These are phyloP conservation scores for Limenitis camilla DNA, from an alignment of 2,888 invertebrate genomes.

Conservation along the genomic window DNA sequence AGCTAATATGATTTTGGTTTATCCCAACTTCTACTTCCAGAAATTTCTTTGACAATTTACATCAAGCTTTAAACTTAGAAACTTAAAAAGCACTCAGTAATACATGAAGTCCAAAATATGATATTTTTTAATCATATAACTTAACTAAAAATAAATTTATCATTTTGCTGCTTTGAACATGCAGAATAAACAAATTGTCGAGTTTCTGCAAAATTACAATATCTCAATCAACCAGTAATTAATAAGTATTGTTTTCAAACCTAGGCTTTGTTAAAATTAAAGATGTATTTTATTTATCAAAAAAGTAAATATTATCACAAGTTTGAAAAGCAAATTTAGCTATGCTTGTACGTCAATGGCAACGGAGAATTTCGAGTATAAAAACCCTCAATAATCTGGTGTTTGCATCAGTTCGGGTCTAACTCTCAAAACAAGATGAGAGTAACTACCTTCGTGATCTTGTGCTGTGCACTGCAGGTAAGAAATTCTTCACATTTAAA, in stretches of 20 bases:
- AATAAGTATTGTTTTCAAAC: slow-evolving; percentile 44
- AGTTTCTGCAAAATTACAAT: slow-evolving; percentile 29
- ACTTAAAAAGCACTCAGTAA: too few species aligned
- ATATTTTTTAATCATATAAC: too few species aligned
- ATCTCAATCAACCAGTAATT: slow-evolving; percentile 43
- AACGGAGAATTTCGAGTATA: slow-evolving; percentile 42
- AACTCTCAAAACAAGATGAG: slow-evolving; percentile 61
- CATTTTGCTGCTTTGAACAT: too few species aligned
- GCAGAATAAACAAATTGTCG: neutral
- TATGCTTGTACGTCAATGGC: slow-evolving; percentile 14
- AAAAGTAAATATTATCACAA: slow-evolving; percentile 43
- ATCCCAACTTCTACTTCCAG: too few species aligned
- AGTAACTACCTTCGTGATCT: slow-evolving; percentile 63
- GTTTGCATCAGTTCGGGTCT: slow-evolving; percentile 57
- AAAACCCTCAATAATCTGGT: slow-evolving; percentile 33
- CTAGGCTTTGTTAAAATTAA: slow-evolving; percentile 38
- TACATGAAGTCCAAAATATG: too few species aligned
- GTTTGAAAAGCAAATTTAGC: slow-evolving; percentile 24
- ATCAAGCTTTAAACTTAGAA: too few species aligned
- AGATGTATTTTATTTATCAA: slow-evolving; percentile 31
- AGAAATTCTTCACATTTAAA: slow-evolving; percentile 27
- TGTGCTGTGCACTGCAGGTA: slow-evolving; percentile 64
- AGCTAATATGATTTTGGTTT: too few species aligned
- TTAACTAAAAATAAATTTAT: too few species aligned
- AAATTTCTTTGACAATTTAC: too few species aligned